Base-by-base conservation (phyloP, 1,140 invertebrate species). In the Dreissena polymorpha region DNA sequence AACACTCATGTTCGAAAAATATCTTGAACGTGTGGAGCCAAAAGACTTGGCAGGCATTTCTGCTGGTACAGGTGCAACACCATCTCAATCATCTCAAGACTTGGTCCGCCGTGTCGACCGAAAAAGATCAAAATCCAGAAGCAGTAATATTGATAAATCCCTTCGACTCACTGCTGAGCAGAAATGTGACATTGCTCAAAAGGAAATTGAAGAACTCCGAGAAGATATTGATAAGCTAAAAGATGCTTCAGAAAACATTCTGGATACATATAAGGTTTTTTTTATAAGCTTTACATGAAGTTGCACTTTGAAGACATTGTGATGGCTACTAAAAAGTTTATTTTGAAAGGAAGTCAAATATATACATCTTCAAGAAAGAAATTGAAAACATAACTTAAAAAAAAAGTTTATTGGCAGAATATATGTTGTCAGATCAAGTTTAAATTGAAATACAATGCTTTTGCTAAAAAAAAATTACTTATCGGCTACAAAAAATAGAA, bases 1-100 rank as follows among this genome's bases (percentile, higher is more conserved):
- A 79, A 93, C 92, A 25, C 87, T 90, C 63, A 93, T 93, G 90
- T 93, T 93, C 90, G 92, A 93, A 73, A 93, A 92, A 83, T 93
- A 88, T 85, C 88, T 92, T 53, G 91, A 92, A 75, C 87, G 90
- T 82, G 89, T 91, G 75, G 92, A 93, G 69, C 89, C 90, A 49
- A 92, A 90, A 73, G 89, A 91, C 64, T 27, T 67, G 13, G 64
- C 71, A 29, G 82, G 73, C 18, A 27, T 83, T 18, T 49, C 76
- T 39, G 14, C 78, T 21, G 79, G 73, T 12, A 8, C 75, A 21
- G 79, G 81, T 10, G 81, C 73, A 16, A 83, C 81, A 68, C 73
- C 87, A 3, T 88, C 88, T 16, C 78, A 81, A 0, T 88, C 89
- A 21, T 86, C 84, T 12, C 85, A 87, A 60, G 89, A 90, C 29